Evolutionary conservation across 2,113 vertebrate species (phyloP).

Genomic region (Paratilapia polleni): DNA sequence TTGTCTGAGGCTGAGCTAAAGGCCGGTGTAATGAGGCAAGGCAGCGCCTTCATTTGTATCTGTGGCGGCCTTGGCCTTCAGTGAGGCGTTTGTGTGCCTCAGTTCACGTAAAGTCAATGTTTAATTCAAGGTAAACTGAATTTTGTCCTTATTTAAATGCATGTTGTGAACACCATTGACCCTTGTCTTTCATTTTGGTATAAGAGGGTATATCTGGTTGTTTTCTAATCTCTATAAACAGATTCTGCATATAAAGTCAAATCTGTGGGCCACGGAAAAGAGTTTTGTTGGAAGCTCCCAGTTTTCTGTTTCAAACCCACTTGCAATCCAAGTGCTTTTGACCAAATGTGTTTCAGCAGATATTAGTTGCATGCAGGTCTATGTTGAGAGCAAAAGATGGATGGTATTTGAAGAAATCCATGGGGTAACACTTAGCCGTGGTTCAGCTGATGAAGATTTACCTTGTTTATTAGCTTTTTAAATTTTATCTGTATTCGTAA

Average conservation of each 20-base stretch:
- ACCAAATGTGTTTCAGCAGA: background rate
- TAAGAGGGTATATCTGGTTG: background rate
- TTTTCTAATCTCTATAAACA: background rate
- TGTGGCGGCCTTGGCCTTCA: background rate
- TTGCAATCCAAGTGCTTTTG: background rate
- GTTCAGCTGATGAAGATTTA: background rate
- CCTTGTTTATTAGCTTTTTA: background rate
- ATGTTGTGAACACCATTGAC: background rate
- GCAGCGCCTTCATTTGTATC: constrained; percentile 44
- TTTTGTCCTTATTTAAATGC: background rate
- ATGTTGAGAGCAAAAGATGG: background rate
- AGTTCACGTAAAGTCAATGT: background rate
- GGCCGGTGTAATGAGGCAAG: constrained; percentile 58
- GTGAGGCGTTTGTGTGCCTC: background rate
- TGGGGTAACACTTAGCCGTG: background rate
- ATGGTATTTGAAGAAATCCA: background rate
- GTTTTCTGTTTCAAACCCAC: background rate
- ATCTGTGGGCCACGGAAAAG: background rate
- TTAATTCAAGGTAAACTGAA: background rate
- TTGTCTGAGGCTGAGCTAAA: constrained; percentile 40
- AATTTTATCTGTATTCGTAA: background rate
- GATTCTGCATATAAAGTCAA: background rate
- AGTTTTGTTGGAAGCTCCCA: background rate
- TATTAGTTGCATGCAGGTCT: background rate
- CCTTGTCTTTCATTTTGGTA: background rate